Base-by-base conservation (phyloP, 2,113 vertebrate genomes). In the Helogale parvula region DNA sequence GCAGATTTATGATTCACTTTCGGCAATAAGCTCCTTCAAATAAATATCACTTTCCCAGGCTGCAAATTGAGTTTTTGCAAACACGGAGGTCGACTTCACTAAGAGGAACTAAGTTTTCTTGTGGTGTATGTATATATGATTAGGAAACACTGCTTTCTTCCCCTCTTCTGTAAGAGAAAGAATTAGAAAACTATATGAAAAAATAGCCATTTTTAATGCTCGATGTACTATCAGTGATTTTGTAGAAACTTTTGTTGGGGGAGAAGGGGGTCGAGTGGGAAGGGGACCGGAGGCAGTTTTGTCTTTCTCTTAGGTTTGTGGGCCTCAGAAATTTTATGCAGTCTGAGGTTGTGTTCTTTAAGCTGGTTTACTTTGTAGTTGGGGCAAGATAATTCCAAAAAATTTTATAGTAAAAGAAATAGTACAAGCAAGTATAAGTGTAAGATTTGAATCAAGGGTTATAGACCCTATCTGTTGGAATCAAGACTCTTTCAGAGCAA, bases 1-100 rank as follows among this genome's bases (percentile, higher is more conserved):
- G 69, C 66, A 96, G 66, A 93, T 98, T 98, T 97, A 97, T 91
- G 96, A 94, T 93, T 97, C 94, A 96, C 95, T 98, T 98, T 98
- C 27, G 69, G 91, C 97, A 98, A 86, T 92, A 96, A 96, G n/a
- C 84, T 97, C 91, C 93, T 98, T 97, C 97, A 98, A 98, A 98
- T 96, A 98, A 98, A 92, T 94, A 97, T 68, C 72, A 81, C 94
- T 98, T 98, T 98, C 91, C 60, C 41, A 3, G 17, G 57, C 92
- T 98, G 98, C 69, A 96, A 97, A 97, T 31, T 86, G 95, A 87
- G 38, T 86, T 97, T 98, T 92, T 63, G 74, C 89, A 97, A 97
- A 93, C 80, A 96, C 50, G 97, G 93, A 94, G 80, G 97, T 68
- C 31, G 45, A 68, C 82, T 97, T 93, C 76, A 45, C 81, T 50